Percentiles rank a stretch among this genome's conserved stretches.
Conservation (phyloP, 1,140 invertebrate species). For the Pseudomyrmex sp. region DNA sequence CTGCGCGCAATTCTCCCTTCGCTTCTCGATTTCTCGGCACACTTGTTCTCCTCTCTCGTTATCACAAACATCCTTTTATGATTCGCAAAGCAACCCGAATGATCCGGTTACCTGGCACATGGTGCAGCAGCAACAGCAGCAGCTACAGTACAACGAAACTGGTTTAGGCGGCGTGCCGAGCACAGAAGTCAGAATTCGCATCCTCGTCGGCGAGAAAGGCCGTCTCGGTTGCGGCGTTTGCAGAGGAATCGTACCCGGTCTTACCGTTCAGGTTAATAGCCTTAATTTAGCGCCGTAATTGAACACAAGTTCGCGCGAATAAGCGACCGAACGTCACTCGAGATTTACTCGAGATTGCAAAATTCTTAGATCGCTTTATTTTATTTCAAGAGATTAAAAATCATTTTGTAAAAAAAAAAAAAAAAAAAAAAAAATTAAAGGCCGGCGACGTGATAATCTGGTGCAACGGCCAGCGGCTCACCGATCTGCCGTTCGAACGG, state of each 20-base stretch:
- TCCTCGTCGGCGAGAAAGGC: conserved; percentile 82
- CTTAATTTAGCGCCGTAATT: not conserved
- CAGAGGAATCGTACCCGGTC: conserved; percentile 81
- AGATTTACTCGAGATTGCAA: not conserved
- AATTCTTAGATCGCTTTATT: not conserved
- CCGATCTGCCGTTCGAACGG: conserved; percentile 82
- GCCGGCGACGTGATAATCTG: conserved; percentile 96
- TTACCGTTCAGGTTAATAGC: conserved; percentile 81
- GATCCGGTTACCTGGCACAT: conserved; percentile 92
- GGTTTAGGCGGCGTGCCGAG: conserved; percentile 73
- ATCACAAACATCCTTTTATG: conserved; percentile 63
- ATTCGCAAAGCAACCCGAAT: conserved; percentile 86
- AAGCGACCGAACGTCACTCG: not conserved
- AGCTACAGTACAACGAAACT: conserved; percentile 79
- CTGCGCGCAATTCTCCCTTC: not conserved
- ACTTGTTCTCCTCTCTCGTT: not conserved
- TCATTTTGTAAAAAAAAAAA: not conserved
- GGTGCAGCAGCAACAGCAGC: conserved; percentile 85
- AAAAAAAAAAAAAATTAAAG: conserved; percentile 84
- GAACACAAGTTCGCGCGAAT: not conserved
- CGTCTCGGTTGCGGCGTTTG: conserved; percentile 83
- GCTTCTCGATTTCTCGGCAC: not conserved
- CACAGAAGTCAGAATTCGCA: conserved; percentile 81
- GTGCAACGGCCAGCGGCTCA: conserved; percentile 91
- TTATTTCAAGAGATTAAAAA: too few species aligned